phyloP scores from a whole-genome alignment of 2,888 invertebrate genomes.

The Limnephilus rhombicus region DNA sequence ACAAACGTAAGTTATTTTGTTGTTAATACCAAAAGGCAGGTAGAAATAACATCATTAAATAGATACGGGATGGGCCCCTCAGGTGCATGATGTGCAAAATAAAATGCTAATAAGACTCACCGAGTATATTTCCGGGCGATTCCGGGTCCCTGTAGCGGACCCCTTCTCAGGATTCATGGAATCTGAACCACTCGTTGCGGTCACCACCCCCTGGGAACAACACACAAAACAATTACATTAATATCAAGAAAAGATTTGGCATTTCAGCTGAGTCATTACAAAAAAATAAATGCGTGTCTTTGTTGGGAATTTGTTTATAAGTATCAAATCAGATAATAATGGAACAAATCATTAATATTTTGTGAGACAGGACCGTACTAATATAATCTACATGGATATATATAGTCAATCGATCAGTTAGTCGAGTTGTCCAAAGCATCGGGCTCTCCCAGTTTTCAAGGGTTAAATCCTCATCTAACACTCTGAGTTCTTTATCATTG shows the following conservation, averaged over 20 bases:
- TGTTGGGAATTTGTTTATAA: not conserved
- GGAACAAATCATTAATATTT: not conserved
- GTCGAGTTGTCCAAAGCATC: too few relatives aligned
- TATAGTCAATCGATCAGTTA: too few relatives aligned
- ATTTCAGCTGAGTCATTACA: not conserved
- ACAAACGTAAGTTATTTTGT: not conserved
- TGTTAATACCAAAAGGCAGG: not conserved
- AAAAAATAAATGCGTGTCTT: not conserved
- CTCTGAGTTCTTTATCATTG: too few relatives aligned
- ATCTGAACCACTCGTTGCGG: not conserved
- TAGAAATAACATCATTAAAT: not conserved
- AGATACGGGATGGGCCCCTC: not conserved
- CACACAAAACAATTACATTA: slow-evolving; percentile 10
- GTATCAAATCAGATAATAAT: not conserved
- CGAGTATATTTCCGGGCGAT: slow-evolving; percentile 40
- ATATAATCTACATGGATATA: not conserved
- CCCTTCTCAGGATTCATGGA: slow-evolving; percentile 28
- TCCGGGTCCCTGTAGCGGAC: slow-evolving; percentile 9
- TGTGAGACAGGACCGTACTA: not conserved
- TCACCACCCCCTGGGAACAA: slow-evolving; percentile 31
- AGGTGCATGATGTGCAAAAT: slow-evolving; percentile 36
- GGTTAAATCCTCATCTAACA: too few relatives aligned
- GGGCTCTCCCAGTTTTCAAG: too few relatives aligned
- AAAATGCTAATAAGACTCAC: slow-evolving; percentile 18
- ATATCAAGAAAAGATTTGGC: not conserved